Evolutionary conservation across 2,113 vertebrate genomes (phyloP), one percentile per base, ranked within the genome.

Genomic region (Geococcyx californianus): DNA sequence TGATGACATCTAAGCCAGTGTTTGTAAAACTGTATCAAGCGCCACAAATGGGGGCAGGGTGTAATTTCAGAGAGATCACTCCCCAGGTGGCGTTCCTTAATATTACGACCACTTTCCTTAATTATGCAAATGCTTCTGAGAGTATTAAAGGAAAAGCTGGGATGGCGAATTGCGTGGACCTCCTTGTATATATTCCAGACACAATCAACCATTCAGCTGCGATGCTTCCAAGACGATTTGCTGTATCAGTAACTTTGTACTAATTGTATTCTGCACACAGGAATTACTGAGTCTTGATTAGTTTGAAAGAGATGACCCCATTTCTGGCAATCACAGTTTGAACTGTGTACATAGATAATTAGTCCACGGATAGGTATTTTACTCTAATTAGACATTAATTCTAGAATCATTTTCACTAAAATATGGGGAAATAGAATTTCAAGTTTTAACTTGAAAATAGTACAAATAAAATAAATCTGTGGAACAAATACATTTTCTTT

Each of bases 101-200:
- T 95, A 95, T 62, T 69, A 14, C 63, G 94, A 44, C 11, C 15
- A n/a, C 44, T 76, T 85, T 83, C 63, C 45, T 80, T 94, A 94
- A 92, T 94, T 94, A 77, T 88, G 40, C 28, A 86, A 92, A 88
- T 56, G 13, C 40, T 80, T n/a, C 55, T 13, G 79, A 90, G 83
- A 79, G 5, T 76, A 90, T 89, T 70, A 77, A 84, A 90, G 59
- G 31, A 86, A 88, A 86, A 81, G 10, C 40, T 66, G 89, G 34
- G 54, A 25, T 60, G 17, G 64, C 59, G 90, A 58, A 86, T 33
- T 70, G 11, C 7, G 9, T 47, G 31, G 55, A 38, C 11, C 5
- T 70, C 34, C 29, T 72, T 68, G 15, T 75, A 70, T 89, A 10
- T 51, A 66, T 73, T 80, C 42, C 63, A 26, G 36, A 36, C 72